These are phyloP conservation scores for Eupsilia transversa DNA, from an alignment of 2,888 invertebrate species.

Conservation along the genomic window DNA sequence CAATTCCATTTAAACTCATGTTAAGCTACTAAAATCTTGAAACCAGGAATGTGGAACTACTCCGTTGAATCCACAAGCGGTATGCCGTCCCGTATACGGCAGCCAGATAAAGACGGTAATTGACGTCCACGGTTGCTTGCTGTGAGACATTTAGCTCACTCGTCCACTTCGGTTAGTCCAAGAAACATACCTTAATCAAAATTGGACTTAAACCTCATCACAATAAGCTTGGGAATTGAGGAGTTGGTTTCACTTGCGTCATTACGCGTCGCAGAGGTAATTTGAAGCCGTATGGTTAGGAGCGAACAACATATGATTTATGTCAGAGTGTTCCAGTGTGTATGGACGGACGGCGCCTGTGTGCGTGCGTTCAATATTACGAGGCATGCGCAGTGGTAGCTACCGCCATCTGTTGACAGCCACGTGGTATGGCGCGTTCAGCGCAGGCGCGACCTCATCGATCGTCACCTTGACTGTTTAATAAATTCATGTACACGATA, in stretches of 20 bases:
- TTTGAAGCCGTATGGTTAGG: slow-evolving; percentile 87
- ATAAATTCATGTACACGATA: slow-evolving; percentile 85
- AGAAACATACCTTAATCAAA: slow-evolving; percentile 56
- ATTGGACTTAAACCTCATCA: slow-evolving; percentile 48
- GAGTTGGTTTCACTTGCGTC: slow-evolving; percentile 77
- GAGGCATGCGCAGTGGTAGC: slow-evolving; percentile 83
- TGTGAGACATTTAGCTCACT: slow-evolving; percentile 83
- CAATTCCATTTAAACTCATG: slow-evolving; percentile 27
- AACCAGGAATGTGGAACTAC: slow-evolving; percentile 60
- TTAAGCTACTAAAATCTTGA: slow-evolving; percentile 51
- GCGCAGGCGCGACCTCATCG: slow-evolving; percentile 85
- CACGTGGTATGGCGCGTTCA: slow-evolving; percentile 77
- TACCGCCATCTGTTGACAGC: slow-evolving; percentile 88
- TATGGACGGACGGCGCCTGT: slow-evolving; percentile 58
- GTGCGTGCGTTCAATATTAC: slow-evolving; percentile 85
- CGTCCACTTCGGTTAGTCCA: slow-evolving; percentile 78
- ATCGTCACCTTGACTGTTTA: slow-evolving; percentile 88
- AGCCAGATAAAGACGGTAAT: slow-evolving; percentile 84
- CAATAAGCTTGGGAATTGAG: slow-evolving; percentile 68
- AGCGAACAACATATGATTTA: slow-evolving; percentile 87
- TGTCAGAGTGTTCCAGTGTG: slow-evolving; percentile 75
- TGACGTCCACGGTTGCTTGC: slow-evolving; percentile 83
- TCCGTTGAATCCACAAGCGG: slow-evolving; percentile 62
- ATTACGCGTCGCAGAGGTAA: slow-evolving; percentile 85
- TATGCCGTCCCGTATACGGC: slow-evolving; percentile 70